Evolutionary conservation across 2,113 vertebrate genomes (phyloP).

Genomic region (Rhinogobius similis): DNA sequence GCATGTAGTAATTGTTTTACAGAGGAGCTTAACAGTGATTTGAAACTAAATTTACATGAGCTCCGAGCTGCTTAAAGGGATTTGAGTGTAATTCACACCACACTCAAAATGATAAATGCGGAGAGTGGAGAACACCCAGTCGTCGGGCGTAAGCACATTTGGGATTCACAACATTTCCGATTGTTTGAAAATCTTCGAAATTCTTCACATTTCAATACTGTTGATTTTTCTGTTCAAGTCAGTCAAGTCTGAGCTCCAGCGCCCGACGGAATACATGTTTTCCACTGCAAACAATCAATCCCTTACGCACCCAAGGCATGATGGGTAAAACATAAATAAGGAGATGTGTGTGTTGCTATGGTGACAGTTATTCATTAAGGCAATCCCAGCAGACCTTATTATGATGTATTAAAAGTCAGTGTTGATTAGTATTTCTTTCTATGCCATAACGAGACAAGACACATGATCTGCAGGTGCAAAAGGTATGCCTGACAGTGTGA

Average conservation of each 20-base stretch:
- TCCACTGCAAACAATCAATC: constrained; percentile 3
- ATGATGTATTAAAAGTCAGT: neutral
- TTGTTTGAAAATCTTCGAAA: neutral
- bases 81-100: constrained; percentile 3
- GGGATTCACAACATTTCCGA: neutral
- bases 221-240: neutral
- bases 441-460: neutral
- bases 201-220: neutral
- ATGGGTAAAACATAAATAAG: constrained; percentile 28
- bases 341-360: constrained; percentile 42
- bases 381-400: neutral
- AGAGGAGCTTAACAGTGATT: constrained; percentile 2
- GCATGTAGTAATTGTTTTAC: neutral
- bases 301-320: constrained; percentile 38
- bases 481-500: neutral
- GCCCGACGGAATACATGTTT: neutral
- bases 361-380: constrained; percentile 30
- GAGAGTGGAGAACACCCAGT: neutral
- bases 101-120: neutral
- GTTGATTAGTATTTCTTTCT: neutral
- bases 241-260: neutral
- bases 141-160: neutral
- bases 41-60: constrained; percentile 4
- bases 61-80: constrained; percentile 2
- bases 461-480: neutral